These are phyloP conservation scores for Toxostoma redivivum DNA, from an alignment of 2,113 vertebrate genomes.

Conservation along the genomic window DNA sequence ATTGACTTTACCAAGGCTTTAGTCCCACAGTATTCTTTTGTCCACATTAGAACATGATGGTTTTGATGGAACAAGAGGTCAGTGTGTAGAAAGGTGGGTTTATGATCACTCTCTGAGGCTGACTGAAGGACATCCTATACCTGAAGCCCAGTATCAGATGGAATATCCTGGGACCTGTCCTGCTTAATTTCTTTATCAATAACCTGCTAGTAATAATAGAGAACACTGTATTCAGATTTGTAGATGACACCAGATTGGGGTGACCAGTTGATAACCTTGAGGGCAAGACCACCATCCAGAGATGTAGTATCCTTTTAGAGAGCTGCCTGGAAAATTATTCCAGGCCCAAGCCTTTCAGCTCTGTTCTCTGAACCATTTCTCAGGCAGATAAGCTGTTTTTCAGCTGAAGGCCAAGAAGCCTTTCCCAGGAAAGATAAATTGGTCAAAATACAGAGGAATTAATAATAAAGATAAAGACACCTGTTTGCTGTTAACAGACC, in stretches of 20 bases:
- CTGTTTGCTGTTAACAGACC: too few relatives aligned
- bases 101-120: neutral
- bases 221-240: neutral
- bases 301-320: too few relatives aligned
- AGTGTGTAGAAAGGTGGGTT: neutral
- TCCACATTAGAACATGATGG: neutral
- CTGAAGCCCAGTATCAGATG: neutral
- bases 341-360: too few relatives aligned
- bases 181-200: neutral
- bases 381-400: too few relatives aligned
- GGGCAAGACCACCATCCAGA: neutral
- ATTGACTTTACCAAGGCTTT: neutral
- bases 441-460: too few relatives aligned
- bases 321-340: too few relatives aligned
- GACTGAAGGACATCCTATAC: neutral
- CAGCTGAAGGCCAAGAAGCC: too few relatives aligned
- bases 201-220: neutral
- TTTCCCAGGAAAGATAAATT: too few relatives aligned
- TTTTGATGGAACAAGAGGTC: neutral
- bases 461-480: too few relatives aligned
- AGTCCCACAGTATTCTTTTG: neutral
- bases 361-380: too few relatives aligned
- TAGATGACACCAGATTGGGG: neutral
- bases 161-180: neutral
- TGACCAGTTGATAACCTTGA: neutral